Conservation (phyloP, 1,140 invertebrate species). For the Lepidurus arcticus region DNA sequence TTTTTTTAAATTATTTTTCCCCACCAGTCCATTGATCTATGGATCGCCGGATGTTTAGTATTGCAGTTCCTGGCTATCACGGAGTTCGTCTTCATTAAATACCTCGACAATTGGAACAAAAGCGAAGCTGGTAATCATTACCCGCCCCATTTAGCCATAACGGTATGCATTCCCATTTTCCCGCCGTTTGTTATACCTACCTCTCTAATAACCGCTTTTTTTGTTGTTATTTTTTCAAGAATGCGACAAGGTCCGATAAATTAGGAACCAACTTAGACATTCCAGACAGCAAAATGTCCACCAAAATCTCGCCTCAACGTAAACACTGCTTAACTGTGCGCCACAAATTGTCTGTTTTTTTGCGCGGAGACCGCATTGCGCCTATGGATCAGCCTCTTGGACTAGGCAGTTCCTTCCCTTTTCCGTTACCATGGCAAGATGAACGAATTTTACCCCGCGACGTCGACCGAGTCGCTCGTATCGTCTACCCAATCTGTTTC, state of each 20-base stretch:
- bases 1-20: too few species aligned
- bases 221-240: background rate
- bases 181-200: background rate
- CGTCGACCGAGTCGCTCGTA: constrained; percentile 2
- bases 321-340: background rate
- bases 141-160: background rate
- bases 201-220: background rate
- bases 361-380: constrained; percentile 20
- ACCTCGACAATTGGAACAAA: background rate
- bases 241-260: background rate
- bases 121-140: background rate
- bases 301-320: constrained; percentile 8
- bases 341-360: background rate
- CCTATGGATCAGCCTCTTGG: background rate
- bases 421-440: background rate
- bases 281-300: background rate
- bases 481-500: background rate
- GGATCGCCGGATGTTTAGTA: background rate
- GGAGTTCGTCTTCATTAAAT: background rate
- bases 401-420: background rate
- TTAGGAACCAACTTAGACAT: background rate
- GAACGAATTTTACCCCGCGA: constrained; percentile 10
- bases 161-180: background rate
- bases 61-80: background rate
- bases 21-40: background rate